Evolutionary conservation across 2,113 vertebrate species (phyloP).

Genomic region (Otocyon megalotis): DNA sequence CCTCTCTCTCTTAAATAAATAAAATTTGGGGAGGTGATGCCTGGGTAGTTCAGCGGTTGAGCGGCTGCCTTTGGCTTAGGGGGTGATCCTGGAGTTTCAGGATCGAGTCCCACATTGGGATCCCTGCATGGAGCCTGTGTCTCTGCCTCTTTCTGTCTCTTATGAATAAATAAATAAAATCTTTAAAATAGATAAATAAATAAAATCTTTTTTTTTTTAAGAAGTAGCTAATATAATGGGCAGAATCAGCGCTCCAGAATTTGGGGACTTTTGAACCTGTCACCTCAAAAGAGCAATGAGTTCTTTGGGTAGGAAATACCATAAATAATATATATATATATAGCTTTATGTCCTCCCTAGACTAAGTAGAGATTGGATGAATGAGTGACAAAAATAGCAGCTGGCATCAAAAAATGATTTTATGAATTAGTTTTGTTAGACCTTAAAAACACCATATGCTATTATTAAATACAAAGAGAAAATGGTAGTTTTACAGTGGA

Average conservation of each 20-base stretch:
- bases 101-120: too few species aligned
- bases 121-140: too few species aligned
- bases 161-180: too few species aligned
- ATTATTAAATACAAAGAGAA: not conserved
- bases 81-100: too few species aligned
- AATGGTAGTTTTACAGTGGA: not conserved
- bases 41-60: too few species aligned
- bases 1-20: too few species aligned
- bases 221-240: not conserved
- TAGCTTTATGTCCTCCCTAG: not conserved
- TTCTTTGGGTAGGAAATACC: not conserved
- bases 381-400: not conserved
- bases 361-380: not conserved
- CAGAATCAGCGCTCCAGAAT: not conserved
- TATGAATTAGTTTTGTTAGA: slow-evolving; percentile 21
- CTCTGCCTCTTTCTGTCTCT: too few species aligned
- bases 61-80: too few species aligned
- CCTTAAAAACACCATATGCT: not conserved
- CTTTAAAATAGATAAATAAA: too few species aligned
- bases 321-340: not conserved
- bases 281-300: not conserved
- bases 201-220: not conserved
- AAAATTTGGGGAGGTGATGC: too few species aligned
- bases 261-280: not conserved
- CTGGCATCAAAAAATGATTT: not conserved